Evolutionary conservation across 2,888 invertebrate species (phyloP).

Genomic region (Agriopis marginaria): DNA sequence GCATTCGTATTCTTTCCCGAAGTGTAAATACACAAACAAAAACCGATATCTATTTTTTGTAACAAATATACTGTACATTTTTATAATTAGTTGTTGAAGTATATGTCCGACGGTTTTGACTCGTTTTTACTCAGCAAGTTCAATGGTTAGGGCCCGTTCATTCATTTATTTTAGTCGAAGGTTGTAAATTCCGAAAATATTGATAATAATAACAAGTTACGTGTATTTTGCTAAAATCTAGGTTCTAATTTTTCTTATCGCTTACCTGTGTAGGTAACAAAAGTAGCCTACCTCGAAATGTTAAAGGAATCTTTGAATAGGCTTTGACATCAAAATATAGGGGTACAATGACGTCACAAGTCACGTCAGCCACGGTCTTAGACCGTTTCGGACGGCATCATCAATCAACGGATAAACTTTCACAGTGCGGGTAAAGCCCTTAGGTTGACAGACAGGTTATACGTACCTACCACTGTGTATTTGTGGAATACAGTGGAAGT

Average conservation of each 20-base stretch:
- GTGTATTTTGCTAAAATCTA: not conserved
- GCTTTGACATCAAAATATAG: slow-evolving; percentile 14
- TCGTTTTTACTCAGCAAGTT: too few species aligned
- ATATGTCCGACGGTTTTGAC: too few species aligned
- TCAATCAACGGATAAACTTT: slow-evolving; percentile 38
- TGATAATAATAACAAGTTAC: too few species aligned
- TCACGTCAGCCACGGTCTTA: slow-evolving; percentile 35
- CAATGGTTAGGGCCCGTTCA: too few species aligned
- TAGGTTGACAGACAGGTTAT: slow-evolving; percentile 28
- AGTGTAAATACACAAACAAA: too few species aligned
- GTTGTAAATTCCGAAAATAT: too few species aligned
- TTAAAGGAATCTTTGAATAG: slow-evolving; percentile 4
- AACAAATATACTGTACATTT: too few species aligned
- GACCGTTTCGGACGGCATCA: slow-evolving; percentile 17
- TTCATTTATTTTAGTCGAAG: too few species aligned
- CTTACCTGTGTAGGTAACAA: not conserved
- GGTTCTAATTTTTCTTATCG: not conserved
- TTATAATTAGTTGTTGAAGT: too few species aligned
- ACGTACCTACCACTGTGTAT: slow-evolving; percentile 7
- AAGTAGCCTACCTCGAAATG: not conserved
- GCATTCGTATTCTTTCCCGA: too few species aligned
- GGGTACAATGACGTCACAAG: slow-evolving; percentile 21
- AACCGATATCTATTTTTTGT: too few species aligned
- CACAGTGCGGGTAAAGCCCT: slow-evolving; percentile 29
- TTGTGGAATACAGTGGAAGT: slow-evolving; percentile 1